These are phyloP conservation scores for Anastatus disparis DNA, from an alignment of 1,140 invertebrate species.

Conservation along the genomic window DNA sequence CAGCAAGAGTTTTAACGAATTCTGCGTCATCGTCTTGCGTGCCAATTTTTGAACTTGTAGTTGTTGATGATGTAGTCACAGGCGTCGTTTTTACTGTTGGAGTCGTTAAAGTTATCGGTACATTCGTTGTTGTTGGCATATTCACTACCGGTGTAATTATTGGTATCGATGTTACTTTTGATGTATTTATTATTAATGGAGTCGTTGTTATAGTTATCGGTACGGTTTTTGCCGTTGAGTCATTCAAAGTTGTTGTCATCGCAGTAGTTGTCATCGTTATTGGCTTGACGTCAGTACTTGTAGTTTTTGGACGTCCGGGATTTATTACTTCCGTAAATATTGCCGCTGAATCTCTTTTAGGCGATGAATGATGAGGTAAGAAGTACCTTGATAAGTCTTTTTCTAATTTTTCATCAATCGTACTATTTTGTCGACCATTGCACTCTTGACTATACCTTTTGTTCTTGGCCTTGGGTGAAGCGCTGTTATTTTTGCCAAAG, in stretches of 20 bases:
- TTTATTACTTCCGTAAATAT: conserved; percentile 13
- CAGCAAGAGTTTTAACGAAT: conserved; percentile 8
- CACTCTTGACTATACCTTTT: conserved; percentile 35
- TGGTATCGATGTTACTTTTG: too few relatives aligned
- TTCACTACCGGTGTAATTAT: too few relatives aligned
- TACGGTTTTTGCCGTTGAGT: not conserved
- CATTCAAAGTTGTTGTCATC: too few relatives aligned
- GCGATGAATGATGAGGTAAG: conserved; percentile 36
- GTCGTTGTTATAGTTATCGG: too few relatives aligned
- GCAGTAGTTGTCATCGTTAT: not conserved
- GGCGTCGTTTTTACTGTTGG: not conserved
- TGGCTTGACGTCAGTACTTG: not conserved
- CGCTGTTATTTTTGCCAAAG: conserved; percentile 46
- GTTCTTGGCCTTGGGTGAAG: conserved; percentile 27
- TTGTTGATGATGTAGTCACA: not conserved
- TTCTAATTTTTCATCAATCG: conserved; percentile 32
- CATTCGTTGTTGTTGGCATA: not conserved
- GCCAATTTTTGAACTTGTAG: not conserved
- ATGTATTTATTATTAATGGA: too few relatives aligned
- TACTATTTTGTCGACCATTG: conserved; percentile 37
- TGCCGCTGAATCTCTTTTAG: conserved; percentile 7
- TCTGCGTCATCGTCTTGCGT: not conserved
- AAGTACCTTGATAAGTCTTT: conserved; percentile 58
- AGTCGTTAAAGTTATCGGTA: not conserved
- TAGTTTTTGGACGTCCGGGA: not conserved